Evolutionary conservation across 2,888 invertebrate genomes (phyloP).

Genomic region (Ganaspis brasiliensis): DNA sequence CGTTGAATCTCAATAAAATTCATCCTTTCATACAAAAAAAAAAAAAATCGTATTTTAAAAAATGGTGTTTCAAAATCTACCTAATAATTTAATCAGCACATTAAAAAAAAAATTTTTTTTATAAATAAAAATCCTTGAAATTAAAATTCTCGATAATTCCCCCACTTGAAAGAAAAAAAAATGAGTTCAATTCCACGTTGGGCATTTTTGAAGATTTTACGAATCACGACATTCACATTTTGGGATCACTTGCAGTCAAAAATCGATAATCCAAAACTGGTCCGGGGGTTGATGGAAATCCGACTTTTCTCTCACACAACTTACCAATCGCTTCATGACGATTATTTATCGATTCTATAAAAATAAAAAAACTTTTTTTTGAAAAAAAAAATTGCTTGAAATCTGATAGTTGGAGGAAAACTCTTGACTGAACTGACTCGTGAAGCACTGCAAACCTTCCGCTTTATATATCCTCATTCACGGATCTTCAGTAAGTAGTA

Average conservation of each 20-base stretch:
- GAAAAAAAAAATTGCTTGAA: not conserved
- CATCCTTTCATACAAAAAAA: no score
- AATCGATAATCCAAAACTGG: conserved; percentile 18
- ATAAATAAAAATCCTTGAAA: no score
- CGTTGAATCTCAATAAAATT: no score
- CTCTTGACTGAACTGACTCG: conserved; percentile 43
- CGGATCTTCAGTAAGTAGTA: conserved; percentile 38
- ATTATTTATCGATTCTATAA: not conserved
- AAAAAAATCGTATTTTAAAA: no score
- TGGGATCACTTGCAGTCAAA: not conserved
- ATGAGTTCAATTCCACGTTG: no score
- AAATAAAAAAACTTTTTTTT: not conserved
- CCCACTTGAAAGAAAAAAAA: no score
- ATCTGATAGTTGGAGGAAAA: conserved; percentile 20
- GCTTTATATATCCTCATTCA: conserved; percentile 43
- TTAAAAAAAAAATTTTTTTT: no score
- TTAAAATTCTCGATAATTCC: no score
- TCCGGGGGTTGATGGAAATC: not conserved
- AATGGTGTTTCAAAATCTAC: no score
- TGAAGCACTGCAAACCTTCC: conserved; percentile 37
- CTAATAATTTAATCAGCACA: no score
- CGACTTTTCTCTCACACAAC: not conserved
- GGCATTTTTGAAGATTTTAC: no score
- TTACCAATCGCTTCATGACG: conserved; percentile 32
- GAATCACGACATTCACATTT: conserved; percentile 1